Base-by-base conservation (phyloP, 2,888 invertebrate species). In the Achlya flavicornis region DNA sequence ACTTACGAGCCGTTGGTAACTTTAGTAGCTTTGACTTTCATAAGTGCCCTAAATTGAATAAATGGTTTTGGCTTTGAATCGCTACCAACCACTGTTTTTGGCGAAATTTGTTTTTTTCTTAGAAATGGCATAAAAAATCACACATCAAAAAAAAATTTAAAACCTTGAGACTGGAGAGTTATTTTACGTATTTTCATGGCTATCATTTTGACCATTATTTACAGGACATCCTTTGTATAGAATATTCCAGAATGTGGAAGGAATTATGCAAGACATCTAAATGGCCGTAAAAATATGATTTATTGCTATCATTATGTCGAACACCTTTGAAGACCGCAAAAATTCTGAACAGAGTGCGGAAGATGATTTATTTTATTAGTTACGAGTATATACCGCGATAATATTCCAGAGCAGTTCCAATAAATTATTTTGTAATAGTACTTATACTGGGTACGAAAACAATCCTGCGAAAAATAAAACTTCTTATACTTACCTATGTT, bases 161-260 rank as follows among this genome's bases (percentile, higher is more conserved):
- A 26, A 26, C 26, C 1, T 26, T 26, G 1, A n/a, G n/a, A 26
- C 26, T 26, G 26, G 26, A 26, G 26, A 26, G 26, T 26, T 26
- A 26, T 26, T 26, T 26, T 26, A 26, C 26, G 2, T 26, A 26
- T 26, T 26, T 2, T 26, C 26, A 26, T 26, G 26, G 26, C 26
- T 26, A 26, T 26, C 26, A 26, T 26, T 26, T 26, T 26, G 26
- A 26, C 26, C 26, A 26, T 1, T 26, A 2, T 26, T 26, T 26
- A 26, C 26, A 26, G 26, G 26, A 26, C 26, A 26, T 26, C 26
- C 26, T 26, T 26, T 3, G n/a, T n/a, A 46, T 46, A 7, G 43
- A 46, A 46, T 46, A n/a, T 46, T 46, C 46, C 46, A n/a, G 46
- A 46, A 46, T 46, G 6, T 46, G n/a, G n/a, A n/a, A n/a, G 46